Base-by-base conservation (phyloP, 2,888 invertebrate genomes). In the Patella depressa region DNA sequence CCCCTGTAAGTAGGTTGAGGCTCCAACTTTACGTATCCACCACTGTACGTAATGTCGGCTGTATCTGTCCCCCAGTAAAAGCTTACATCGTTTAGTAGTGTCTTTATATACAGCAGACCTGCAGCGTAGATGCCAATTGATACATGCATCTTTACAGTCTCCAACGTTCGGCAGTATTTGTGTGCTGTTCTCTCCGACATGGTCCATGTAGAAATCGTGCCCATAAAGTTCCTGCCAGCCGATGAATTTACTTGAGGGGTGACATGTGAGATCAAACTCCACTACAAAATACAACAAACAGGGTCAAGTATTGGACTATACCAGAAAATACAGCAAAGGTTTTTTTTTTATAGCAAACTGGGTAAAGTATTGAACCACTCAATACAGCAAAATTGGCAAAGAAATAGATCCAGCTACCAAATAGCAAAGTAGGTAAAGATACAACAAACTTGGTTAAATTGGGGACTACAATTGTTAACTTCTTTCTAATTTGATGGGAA, bases 211-310 rank as follows among this genome's bases (percentile, higher is more conserved):
- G 14, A 65, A 24, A 24, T 9, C 24, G 17, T 65, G 65, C 2
- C 19, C 65, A 9, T 19, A 24, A 24, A 65, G 65, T 24, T 65
- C 65, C 19, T 65, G 65, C 65, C 65, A 65, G 24, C 65, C 65
- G 24, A 65, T 65, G 14, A 65, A 65, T 24, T 24, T 14, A 65
- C 65, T 65, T 11, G 65, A 65, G 12, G 19, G 12, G 0, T 24
- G 11, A 19, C 65, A 65, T 19, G 12, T 65, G 19, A 65, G 24
- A 65, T 65, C 65, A 5, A 65, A 65, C 5, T 65, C 65, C 12
- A 65, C 65, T 65, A 65, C 9, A n/a, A 65, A 65, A 65, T 65
- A 65, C 65, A 65, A 19, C n/a, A 65, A 65, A 15, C 15, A 19
- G 59, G 59, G n/a, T 5, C 7, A 17, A n/a, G 15, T 57, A 57